Base-by-base conservation (phyloP, 2,797 vertebrate species). In the Naso thynnoides region DNA sequence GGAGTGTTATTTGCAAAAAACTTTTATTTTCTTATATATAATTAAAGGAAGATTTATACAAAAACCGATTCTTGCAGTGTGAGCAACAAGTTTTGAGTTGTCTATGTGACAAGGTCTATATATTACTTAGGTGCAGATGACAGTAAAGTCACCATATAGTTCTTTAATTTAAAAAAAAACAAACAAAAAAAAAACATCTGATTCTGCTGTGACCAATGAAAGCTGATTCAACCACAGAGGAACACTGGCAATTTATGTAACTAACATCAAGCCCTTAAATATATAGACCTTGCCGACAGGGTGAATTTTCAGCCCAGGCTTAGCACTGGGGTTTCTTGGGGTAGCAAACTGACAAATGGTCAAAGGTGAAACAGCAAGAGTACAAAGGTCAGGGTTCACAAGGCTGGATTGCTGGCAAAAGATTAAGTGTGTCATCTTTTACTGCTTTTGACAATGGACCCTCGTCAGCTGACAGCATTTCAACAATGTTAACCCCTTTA, bases 41-140 rank as follows among this genome's bases (percentile, higher is more conserved):
- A 95, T 96, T 95, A 85, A 93, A 92, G 91, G 94, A 96, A 95
- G 89, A 93, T 96, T 96, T 95, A 84, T 95, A 96, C 92, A 94
- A 95, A 96, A 96, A 84, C 67, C 68, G 95, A 83, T 95, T 94
- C 92, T 97, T 93, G 96, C 95, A 96, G 94, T 96, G 95, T 95
- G 94, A 91, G 94, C 94, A 95, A 95, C 91, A 79, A 95, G 93
- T 95, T 88, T 94, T 90, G 93, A 94, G 86, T 94, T 91, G 90
- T 94, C 91, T 78, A 92, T 94, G 91, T 45, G 42, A 70, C 76
- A 83, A 78, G 80, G 77, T 90, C 85, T 83, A 23, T 70, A 81
- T 75, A 84, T 87, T 74, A 78, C 70, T 73, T 39, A 65, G 61
- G 62, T 47, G 49, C 57, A 15, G 60, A 55, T 65, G 52, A 50